These are phyloP conservation scores for Knipowitschia caucasica DNA, from an alignment of 2,797 vertebrate genomes.

Conservation along the genomic window DNA sequence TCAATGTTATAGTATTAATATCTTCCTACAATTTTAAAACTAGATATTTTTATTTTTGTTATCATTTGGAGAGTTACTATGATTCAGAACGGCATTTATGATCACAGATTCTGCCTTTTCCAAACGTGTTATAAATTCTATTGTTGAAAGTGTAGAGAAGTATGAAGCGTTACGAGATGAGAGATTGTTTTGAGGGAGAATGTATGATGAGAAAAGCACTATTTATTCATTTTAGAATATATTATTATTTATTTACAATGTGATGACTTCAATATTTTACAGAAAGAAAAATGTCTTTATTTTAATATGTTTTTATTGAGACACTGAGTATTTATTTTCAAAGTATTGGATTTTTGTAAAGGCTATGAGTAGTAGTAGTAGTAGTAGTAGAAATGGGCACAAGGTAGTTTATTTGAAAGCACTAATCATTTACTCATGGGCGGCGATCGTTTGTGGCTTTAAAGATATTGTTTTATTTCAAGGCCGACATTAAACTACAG, in stretches of 20 bases:
- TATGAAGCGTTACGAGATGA: constrained; percentile 36
- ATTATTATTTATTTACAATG: constrained; percentile 57
- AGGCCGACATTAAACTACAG: neutral
- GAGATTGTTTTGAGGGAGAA: constrained; percentile 30
- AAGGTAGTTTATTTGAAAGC: neutral
- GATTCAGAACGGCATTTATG: constrained; percentile 3
- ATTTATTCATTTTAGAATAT: constrained; percentile 28
- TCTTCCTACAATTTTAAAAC: neutral
- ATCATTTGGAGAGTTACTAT: neutral
- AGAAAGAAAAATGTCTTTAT: constrained; percentile 68
- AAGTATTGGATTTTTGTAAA: constrained; percentile 59
- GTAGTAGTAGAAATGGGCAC: constrained; percentile 1
- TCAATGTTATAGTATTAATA: neutral
- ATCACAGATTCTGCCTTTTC: constrained; percentile 27
- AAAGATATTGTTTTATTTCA: constrained; percentile 1
- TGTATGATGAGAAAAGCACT: constrained; percentile 45
- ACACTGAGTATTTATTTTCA: constrained; percentile 52
- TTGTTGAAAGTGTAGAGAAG: constrained; percentile 46
- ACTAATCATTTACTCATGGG: neutral
- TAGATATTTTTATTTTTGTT: neutral
- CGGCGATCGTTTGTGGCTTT: constrained; percentile 12
- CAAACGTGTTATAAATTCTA: constrained; percentile 29
- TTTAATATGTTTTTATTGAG: constrained; percentile 69
- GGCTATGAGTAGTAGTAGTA: neutral
- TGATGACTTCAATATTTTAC: constrained; percentile 68